phyloP scores from a whole-genome alignment of 2,113 vertebrate genomes.

The Pachyramphus minor region DNA sequence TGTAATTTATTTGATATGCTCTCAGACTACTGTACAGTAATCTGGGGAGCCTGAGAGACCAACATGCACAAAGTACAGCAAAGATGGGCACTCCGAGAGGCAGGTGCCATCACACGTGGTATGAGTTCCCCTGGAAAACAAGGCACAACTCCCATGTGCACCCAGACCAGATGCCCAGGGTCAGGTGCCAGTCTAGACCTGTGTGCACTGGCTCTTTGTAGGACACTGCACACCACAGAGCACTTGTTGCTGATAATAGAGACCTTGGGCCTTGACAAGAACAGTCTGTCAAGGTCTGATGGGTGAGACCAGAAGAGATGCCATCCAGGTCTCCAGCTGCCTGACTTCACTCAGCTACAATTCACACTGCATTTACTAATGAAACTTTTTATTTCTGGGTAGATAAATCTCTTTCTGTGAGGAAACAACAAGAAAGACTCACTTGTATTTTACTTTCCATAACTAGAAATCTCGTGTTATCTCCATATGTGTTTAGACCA shows the following conservation, averaged over 20 bases:
- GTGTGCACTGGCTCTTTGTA: fast-evolving
- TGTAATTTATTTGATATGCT: not conserved
- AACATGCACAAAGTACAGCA: not conserved
- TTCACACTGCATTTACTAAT: not conserved
- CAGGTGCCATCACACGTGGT: fast-evolving
- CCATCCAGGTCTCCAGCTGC: not conserved
- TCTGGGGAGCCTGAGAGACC: not conserved
- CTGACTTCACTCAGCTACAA: not conserved
- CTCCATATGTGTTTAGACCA: constrained; percentile 4
- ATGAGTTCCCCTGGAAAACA: not conserved
- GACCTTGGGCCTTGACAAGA: not conserved
- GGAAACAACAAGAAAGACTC: not conserved
- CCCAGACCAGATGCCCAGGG: not conserved
- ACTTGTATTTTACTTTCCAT: not conserved
- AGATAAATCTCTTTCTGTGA: not conserved
- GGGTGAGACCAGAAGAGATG: not conserved
- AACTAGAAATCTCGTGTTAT: not conserved
- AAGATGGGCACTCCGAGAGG: not conserved
- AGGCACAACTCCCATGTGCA: not conserved
- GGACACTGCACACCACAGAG: not conserved
- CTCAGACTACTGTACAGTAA: not conserved
- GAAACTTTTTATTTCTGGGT: not conserved
- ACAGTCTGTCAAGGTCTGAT: not conserved
- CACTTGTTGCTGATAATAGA: not conserved
- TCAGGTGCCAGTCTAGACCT: not conserved